These are phyloP conservation scores for Eulemur coronatus DNA, from an alignment of 2,797 vertebrate species.

Conservation along the genomic window DNA sequence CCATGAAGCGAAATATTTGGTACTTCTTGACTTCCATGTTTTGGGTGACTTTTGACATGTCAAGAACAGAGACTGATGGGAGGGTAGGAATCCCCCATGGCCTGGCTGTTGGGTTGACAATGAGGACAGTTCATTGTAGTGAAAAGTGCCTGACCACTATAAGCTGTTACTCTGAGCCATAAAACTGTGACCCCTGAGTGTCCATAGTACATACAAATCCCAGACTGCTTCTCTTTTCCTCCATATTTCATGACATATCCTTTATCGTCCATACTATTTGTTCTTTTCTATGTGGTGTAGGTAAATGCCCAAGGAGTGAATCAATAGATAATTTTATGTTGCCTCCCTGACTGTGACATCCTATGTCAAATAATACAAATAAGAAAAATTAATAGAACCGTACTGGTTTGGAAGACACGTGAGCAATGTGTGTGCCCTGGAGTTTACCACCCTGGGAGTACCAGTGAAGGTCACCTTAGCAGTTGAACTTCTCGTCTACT, in stretches of 20 bases:
- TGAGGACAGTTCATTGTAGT: accelerated
- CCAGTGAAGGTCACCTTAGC: neutral
- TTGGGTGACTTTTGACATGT: neutral
- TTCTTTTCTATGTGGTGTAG: neutral
- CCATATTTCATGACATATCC: neutral
- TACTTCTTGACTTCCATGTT: neutral
- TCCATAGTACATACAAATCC: neutral
- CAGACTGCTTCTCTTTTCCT: neutral
- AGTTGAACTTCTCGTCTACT: neutral
- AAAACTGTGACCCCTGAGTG: neutral
- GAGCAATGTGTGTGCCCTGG: neutral
- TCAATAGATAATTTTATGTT: neutral
- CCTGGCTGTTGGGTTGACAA: neutral
- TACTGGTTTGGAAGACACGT: neutral
- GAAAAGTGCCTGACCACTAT: neutral
- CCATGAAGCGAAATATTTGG: neutral
- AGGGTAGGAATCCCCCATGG: neutral
- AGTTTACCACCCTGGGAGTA: neutral
- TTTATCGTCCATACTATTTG: neutral
- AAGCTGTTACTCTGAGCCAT: neutral
- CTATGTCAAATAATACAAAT: neutral
- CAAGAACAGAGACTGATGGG: neutral
- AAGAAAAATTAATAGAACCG: neutral
- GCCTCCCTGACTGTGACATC: neutral
- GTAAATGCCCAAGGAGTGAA: neutral